Conservation (phyloP, 2,113 vertebrate species). For the Bungarus multicinctus region DNA sequence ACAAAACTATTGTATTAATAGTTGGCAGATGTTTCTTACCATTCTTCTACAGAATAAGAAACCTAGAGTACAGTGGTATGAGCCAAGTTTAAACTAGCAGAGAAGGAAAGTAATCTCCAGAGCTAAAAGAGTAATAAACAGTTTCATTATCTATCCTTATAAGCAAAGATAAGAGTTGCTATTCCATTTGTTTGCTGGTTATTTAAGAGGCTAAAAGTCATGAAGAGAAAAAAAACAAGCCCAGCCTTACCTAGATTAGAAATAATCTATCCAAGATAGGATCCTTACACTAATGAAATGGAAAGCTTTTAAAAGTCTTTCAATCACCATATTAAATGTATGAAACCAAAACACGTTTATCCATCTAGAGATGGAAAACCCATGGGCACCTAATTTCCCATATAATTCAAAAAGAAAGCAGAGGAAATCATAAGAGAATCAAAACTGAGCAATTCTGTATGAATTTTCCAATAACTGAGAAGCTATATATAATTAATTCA, state of each 20-base stretch:
- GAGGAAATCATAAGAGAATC: not conserved
- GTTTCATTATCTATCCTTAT: not conserved
- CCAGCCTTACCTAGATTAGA: slow-evolving; percentile 27
- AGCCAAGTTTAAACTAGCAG: not conserved
- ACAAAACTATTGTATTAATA: not conserved
- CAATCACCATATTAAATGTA: not conserved
- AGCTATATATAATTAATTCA: not conserved
- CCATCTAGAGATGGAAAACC: not conserved
- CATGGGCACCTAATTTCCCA: not conserved
- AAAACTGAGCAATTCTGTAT: not conserved
- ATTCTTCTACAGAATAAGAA: not conserved
- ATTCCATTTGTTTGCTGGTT: not conserved
- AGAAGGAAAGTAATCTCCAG: not conserved
- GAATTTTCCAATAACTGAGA: not conserved
- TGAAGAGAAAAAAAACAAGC: not conserved
- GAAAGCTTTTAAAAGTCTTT: not conserved
- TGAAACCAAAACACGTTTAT: not conserved
- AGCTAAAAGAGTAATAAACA: not conserved
- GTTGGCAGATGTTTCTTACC: not conserved
- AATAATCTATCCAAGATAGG: slow-evolving; percentile 35
- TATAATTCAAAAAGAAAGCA: not conserved
- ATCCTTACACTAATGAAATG: slow-evolving; percentile 3
- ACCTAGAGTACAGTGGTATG: not conserved
- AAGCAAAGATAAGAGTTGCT: slow-evolving; percentile 13
- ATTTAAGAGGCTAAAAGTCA: slow-evolving; percentile 7